These are phyloP conservation scores for Teinopalpus imperialis DNA, from an alignment of 2,888 invertebrate genomes.

Conservation along the genomic window DNA sequence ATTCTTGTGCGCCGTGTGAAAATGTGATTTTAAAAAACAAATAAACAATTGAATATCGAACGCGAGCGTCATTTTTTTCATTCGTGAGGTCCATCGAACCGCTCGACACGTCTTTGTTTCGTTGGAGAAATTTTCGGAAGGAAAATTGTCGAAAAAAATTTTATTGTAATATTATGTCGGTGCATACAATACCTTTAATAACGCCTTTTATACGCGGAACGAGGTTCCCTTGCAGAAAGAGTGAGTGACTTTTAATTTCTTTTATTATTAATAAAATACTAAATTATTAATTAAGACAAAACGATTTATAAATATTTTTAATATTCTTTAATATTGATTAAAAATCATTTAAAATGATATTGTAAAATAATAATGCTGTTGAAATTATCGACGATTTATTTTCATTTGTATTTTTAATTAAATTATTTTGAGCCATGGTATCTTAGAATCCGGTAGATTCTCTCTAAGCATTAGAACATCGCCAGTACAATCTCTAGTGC, in stretches of 20 bases:
- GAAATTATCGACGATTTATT: too few relatives aligned
- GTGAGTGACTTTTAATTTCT: conserved; percentile 52
- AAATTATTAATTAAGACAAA: too few relatives aligned
- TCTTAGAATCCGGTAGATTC: too few relatives aligned
- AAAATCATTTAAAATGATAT: too few relatives aligned
- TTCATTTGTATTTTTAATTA: too few relatives aligned
- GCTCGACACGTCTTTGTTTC: conserved; percentile 46
- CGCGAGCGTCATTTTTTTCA: conserved; percentile 63
- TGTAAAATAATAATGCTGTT: too few relatives aligned
- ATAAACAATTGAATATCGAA: conserved; percentile 52
- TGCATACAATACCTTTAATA: conserved; percentile 74
- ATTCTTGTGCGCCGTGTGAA: conserved; percentile 12
- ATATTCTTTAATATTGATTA: too few relatives aligned
- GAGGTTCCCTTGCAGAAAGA: conserved; percentile 76
- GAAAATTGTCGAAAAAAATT: conserved; percentile 37
- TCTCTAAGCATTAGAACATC: too few relatives aligned
- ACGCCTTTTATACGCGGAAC: conserved; percentile 77
- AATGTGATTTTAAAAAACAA: conserved; percentile 27
- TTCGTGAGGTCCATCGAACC: conserved; percentile 49
- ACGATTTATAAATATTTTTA: too few relatives aligned
- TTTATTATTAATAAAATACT: conserved; percentile 17
- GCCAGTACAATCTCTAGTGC: too few relatives aligned
- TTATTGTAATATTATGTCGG: conserved; percentile 65
- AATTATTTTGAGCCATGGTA: too few relatives aligned
- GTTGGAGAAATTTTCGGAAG: conserved; percentile 36